Conservation (phyloP, 1,140 invertebrate genomes). For the Radopholus similis region DNA sequence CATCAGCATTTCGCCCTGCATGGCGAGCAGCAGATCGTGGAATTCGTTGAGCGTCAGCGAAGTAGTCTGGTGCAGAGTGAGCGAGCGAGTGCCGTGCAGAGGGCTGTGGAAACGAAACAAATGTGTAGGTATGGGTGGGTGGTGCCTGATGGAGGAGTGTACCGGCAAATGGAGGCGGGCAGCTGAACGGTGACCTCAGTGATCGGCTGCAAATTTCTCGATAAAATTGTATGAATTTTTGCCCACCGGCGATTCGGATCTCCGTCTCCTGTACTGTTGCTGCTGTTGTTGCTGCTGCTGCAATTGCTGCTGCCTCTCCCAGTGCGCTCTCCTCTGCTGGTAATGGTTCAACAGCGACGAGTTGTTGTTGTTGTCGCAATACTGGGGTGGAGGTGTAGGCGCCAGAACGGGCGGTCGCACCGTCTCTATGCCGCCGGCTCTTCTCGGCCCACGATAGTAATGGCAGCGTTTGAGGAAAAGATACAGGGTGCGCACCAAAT, state of each 20-base stretch:
- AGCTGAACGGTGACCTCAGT: slow-evolving; percentile 17
- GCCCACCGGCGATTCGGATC: slow-evolving; percentile 11
- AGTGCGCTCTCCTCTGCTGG: not conserved
- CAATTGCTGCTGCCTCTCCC: too few species aligned
- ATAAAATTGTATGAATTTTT: not conserved
- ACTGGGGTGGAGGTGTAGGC: slow-evolving; percentile 18
- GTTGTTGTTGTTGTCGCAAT: too few species aligned
- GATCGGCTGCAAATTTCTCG: not conserved
- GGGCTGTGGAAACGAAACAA: not conserved
- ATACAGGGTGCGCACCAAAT: slow-evolving; percentile 10
- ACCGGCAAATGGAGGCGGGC: slow-evolving; percentile 12
- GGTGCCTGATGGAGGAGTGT: not conserved
- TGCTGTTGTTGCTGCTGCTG: not conserved
- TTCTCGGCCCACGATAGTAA: not conserved
- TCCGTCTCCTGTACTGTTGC: not conserved
- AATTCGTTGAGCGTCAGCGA: slow-evolving; percentile 17
- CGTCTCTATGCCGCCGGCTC: too few species aligned
- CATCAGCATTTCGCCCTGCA: slow-evolving; percentile 9
- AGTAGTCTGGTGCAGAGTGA: not conserved
- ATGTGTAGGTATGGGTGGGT: too few species aligned
- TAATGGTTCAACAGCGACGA: not conserved
- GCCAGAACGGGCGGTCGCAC: not conserved
- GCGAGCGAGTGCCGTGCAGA: slow-evolving; percentile 5
- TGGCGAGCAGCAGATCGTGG: slow-evolving; percentile 8
- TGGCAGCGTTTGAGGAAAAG: slow-evolving; percentile 17